Evolutionary conservation across 2,797 vertebrate species (phyloP).

Genomic region (Ctenopoma multispine): DNA sequence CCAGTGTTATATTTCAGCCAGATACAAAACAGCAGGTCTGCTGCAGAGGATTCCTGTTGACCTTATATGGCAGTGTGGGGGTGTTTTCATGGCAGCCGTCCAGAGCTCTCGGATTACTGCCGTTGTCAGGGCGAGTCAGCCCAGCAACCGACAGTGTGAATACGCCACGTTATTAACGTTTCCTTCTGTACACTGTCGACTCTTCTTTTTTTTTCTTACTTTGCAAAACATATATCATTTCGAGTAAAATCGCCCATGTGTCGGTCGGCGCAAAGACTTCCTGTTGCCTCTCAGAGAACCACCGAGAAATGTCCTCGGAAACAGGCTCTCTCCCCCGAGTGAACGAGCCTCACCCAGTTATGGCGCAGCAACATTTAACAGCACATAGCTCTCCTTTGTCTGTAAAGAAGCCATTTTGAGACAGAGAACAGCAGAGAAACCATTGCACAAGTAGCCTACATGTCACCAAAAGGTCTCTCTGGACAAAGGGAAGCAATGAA

Average conservation of each 20-base stretch:
- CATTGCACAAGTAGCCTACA: constrained; percentile 71
- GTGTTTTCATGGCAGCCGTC: constrained; percentile 74
- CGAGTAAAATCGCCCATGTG: constrained; percentile 27
- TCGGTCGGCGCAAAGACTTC: constrained; percentile 28
- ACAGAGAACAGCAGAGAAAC: constrained; percentile 79
- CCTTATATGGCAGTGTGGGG: constrained; percentile 83
- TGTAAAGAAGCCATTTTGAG: constrained; percentile 88
- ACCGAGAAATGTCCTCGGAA: constrained; percentile 33
- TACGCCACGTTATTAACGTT: constrained; percentile 38
- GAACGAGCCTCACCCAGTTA: constrained; percentile 83
- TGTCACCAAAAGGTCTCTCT: constrained; percentile 62
- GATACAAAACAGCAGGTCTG: constrained; percentile 54
- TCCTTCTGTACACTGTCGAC: constrained; percentile 21
- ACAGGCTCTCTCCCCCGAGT: constrained; percentile 22
- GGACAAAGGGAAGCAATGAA: constrained; percentile 72
- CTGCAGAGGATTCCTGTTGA: constrained; percentile 70
- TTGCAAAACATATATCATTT: constrained; percentile 24
- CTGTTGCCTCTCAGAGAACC: constrained; percentile 19
- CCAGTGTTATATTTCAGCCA: constrained; percentile 61
- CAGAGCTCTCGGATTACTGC: constrained; percentile 76
- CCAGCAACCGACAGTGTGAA: constrained; percentile 41
- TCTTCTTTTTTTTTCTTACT: constrained; percentile 8
- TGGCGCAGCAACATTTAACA: constrained; percentile 83
- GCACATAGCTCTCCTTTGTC: constrained; percentile 81
- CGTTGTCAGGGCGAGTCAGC: constrained; percentile 62